Conservation (phyloP, 2,113 vertebrate species). For the Damaliscus lunatus region DNA sequence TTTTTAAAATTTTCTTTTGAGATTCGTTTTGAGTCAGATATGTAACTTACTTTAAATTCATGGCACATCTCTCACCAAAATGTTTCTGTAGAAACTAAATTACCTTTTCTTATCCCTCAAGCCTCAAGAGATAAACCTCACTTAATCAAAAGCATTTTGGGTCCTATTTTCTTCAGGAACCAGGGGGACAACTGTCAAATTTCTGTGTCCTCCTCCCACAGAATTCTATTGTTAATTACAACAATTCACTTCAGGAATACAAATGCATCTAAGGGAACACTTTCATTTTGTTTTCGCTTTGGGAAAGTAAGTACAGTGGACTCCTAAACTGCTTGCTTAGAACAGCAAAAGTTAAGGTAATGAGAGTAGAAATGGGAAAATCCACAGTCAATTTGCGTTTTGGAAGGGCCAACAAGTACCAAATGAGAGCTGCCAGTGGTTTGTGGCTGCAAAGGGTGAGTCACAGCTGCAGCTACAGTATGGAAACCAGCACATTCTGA, state of each 20-base stretch:
- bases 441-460: neutral
- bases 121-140: neutral
- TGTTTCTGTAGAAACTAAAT: constrained; percentile 27
- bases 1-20: neutral
- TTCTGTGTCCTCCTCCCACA: neutral
- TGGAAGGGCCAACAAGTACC: neutral
- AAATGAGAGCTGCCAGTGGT: neutral
- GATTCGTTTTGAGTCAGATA: neutral
- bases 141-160: neutral
- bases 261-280: neutral
- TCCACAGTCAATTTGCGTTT: constrained; percentile 9
- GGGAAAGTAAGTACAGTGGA: neutral
- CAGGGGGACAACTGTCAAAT: neutral
- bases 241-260: neutral
- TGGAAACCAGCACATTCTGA: neutral
- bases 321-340: neutral
- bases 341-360: constrained; percentile 15
- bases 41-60: constrained; percentile 10
- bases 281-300: neutral
- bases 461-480: neutral
- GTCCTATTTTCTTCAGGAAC: neutral
- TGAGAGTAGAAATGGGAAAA: constrained; percentile 35
- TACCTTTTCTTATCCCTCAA: neutral
- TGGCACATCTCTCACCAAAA: neutral
- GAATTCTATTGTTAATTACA: neutral